Evolutionary conservation across 53 echinoderm and acorn worm genomes (phyloP).

Genomic region (Hippasteria phrygiana): DNA sequence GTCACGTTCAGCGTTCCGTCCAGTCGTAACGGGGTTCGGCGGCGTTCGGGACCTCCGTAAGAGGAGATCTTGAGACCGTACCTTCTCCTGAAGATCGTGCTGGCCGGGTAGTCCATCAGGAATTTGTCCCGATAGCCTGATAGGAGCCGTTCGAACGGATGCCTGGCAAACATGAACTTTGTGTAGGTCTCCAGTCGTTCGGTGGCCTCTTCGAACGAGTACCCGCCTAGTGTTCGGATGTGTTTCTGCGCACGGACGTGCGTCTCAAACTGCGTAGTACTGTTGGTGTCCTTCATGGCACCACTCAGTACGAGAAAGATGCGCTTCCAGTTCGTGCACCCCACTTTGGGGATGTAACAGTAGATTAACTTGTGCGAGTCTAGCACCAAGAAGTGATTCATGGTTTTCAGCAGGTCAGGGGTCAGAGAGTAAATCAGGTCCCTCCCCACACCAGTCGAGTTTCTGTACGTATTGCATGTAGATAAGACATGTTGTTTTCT

Average conservation of each 20-base stretch:
- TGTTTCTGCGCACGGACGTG: conserved; percentile 39
- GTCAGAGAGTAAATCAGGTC: conserved; percentile 11
- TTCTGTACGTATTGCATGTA: conserved; percentile 24
- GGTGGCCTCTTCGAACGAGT: conserved; percentile 51
- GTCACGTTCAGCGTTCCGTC: conserved; percentile 70
- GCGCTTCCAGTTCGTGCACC: conserved; percentile 88
- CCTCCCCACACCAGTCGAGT: neutral
- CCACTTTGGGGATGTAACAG: conserved; percentile 91
- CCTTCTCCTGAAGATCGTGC: conserved; percentile 55
- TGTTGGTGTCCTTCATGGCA: conserved; percentile 12
- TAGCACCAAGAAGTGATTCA: conserved; percentile 71
- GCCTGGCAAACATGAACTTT: conserved; percentile 66
- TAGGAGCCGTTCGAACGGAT: conserved; percentile 71
- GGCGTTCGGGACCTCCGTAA: neutral
- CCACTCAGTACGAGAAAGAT: conserved; percentile 79
- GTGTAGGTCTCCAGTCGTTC: conserved; percentile 65
- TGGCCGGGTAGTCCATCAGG: conserved; percentile 41
- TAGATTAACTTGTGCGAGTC: conserved; percentile 80
- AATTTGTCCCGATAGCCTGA: conserved; percentile 77
- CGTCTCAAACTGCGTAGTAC: conserved; percentile 52
- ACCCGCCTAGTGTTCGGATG: conserved; percentile 61
- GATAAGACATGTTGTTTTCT: conserved; percentile 38
- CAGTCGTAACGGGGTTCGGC: neutral
- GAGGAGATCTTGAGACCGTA: conserved; percentile 66
- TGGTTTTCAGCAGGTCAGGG: neutral